These are phyloP conservation scores for Neotoxoptera formosana DNA, from an alignment of 1,140 invertebrate genomes.

Conservation along the genomic window DNA sequence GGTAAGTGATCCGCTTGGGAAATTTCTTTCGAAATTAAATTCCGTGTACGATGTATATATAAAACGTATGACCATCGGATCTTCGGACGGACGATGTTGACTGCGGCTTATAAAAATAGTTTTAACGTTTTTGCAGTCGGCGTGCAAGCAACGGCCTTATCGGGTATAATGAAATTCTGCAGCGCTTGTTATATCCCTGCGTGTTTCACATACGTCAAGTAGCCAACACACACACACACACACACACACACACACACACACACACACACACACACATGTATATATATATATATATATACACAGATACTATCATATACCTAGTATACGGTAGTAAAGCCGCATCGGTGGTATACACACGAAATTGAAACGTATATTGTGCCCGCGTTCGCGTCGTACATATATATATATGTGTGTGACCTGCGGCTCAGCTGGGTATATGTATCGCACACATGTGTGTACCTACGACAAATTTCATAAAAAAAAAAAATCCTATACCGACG, in stretches of 20 bases:
- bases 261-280: no score
- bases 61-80: background rate
- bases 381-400: background rate
- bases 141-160: background rate
- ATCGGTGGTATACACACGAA: background rate
- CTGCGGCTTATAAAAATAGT: background rate
- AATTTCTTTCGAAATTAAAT: constrained; percentile 18
- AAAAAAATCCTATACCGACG: background rate
- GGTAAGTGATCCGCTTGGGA: background rate
- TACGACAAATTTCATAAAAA: background rate
- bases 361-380: background rate
- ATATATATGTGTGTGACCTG: no score
- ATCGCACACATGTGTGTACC: background rate
- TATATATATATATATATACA: background rate
- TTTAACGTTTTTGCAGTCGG: background rate
- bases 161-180: constrained; percentile 24
- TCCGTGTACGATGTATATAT: background rate
- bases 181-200: background rate
- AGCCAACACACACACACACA: background rate
- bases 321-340: no score
- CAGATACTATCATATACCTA: no score
- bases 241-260: no score
- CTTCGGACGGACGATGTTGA: background rate
- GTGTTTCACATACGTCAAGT: background rate
- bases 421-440: no score